Evolutionary conservation across 2,888 invertebrate species (phyloP).

Genomic region (Tenthredo livida): DNA sequence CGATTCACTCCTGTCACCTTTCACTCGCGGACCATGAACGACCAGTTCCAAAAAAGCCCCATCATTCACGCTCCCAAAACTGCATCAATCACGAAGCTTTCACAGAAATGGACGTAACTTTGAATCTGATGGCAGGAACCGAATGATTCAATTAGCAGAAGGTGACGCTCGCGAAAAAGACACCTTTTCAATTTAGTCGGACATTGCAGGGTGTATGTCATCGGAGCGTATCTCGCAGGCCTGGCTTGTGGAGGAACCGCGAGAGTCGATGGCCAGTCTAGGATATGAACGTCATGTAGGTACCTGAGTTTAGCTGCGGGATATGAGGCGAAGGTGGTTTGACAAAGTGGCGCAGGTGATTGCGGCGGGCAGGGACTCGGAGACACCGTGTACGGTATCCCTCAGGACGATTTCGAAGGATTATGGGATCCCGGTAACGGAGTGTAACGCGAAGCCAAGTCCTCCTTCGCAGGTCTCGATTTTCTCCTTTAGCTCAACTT

Average conservation of each 20-base stretch:
- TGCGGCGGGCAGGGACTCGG: conserved; percentile 22
- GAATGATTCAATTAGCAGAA: background rate
- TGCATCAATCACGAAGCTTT: background rate
- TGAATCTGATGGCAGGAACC: background rate
- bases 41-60: background rate
- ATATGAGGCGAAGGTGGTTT: conserved; percentile 54
- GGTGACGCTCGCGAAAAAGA: background rate
- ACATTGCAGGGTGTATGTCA: background rate
- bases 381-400: conserved; percentile 69
- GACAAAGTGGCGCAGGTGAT: conserved; percentile 52
- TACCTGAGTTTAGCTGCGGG: conserved; percentile 30
- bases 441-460: conserved; percentile 14
- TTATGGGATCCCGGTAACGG: conserved; percentile 63
- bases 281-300: conserved; percentile 46
- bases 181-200: background rate
- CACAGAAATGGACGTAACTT: too few species aligned
- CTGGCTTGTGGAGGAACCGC: background rate
- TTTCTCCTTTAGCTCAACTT: background rate
- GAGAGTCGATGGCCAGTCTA: background rate
- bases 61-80: background rate
- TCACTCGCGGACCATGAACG: background rate
- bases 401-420: conserved; percentile 69
- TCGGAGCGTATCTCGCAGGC: background rate
- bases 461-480: conserved; percentile 57
- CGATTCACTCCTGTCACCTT: background rate